Evolutionary conservation across 2,797 vertebrate genomes (phyloP).

Genomic region (Melopsittacus undulatus): DNA sequence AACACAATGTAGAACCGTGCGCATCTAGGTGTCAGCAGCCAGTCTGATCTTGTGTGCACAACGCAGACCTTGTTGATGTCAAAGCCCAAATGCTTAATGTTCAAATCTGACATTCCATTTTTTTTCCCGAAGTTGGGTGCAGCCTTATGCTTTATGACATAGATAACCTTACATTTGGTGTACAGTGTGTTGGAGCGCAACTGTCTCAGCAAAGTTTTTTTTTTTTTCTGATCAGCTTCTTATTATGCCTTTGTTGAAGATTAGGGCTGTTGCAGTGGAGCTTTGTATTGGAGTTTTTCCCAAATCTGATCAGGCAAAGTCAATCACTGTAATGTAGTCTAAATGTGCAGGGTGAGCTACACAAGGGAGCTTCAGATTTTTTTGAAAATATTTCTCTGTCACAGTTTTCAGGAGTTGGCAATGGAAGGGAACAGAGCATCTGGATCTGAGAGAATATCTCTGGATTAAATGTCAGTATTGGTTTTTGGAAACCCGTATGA

Average conservation of each 20-base stretch:
- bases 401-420: not conserved
- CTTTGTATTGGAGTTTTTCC: not conserved
- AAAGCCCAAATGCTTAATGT: not conserved
- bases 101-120: not conserved
- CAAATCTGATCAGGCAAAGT: too few relatives aligned
- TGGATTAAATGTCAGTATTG: not conserved
- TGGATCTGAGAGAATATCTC: not conserved
- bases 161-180: not conserved
- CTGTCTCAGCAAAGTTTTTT: not conserved
- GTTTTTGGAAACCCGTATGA: not conserved
- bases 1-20: rapidly evolving
- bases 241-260: rapidly evolving
- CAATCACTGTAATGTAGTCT: not conserved
- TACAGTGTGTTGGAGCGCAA: not conserved
- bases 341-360: rapidly evolving
- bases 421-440: not conserved
- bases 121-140: rapidly evolving
- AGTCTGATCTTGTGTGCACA: too few relatives aligned
- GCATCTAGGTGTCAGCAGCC: not conserved
- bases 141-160: rapidly evolving
- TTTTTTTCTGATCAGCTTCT: not conserved
- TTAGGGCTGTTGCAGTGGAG: not conserved
- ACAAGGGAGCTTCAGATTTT: not conserved
- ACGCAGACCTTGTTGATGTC: rapidly evolving
- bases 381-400: not conserved